Evolutionary conservation across 2,113 vertebrate genomes (phyloP).

Genomic region (Puma concolor): DNA sequence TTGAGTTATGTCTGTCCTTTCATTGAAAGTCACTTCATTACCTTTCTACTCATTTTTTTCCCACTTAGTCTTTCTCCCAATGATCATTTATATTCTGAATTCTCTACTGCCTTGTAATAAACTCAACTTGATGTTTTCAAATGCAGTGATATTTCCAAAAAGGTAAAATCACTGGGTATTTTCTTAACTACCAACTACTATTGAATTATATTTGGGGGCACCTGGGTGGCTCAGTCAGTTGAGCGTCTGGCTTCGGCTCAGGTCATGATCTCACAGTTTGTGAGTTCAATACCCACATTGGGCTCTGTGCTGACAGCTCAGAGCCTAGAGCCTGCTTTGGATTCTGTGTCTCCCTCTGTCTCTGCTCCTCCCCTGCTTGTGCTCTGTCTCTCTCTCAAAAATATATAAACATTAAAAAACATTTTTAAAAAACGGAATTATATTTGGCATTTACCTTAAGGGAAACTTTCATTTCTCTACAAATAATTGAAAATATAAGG

Average conservation of each 20-base stretch:
- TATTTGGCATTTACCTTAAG: not conserved
- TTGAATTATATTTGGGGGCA: not conserved
- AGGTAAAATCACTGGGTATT: not conserved
- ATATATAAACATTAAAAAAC: too few species aligned
- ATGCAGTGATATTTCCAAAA: not conserved
- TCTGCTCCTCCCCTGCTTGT: too few species aligned
- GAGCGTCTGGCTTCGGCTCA: too few species aligned
- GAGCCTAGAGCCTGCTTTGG: too few species aligned
- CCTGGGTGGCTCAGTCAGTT: too few species aligned
- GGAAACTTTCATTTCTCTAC: not conserved
- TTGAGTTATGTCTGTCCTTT: not conserved
- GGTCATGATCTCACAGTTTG: too few species aligned
- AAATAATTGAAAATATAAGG: slow-evolving; percentile 9
- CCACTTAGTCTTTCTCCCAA: not conserved
- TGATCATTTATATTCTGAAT: not conserved
- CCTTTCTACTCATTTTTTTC: not conserved
- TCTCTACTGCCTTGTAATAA: not conserved
- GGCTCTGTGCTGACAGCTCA: too few species aligned
- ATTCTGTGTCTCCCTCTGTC: too few species aligned
- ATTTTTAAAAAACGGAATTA: not conserved
- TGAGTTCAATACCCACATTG: too few species aligned
- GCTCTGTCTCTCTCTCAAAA: too few species aligned
- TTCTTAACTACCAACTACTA: not conserved
- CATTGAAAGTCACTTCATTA: not conserved
- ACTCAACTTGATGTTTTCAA: slow-evolving; percentile 8